Evolutionary conservation across 2,797 vertebrate species (phyloP).

Genomic region (Anableps anableps): DNA sequence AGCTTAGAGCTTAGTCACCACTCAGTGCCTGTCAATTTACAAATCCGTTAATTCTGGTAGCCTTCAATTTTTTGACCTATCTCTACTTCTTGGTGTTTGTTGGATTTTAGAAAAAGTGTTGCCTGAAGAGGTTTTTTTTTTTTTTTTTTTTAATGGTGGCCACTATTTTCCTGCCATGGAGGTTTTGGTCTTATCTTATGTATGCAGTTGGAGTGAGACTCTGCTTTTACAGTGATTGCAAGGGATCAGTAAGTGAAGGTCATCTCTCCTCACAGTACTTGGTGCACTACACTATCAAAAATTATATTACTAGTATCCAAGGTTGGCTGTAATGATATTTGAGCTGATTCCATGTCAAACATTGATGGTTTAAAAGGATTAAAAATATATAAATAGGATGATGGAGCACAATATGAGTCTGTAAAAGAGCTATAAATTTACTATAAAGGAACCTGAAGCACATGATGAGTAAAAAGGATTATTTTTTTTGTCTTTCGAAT

Average conservation of each 20-base stretch:
- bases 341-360: constrained; percentile 48
- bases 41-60: neutral
- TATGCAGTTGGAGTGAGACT: constrained; percentile 22
- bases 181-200: constrained; percentile 40
- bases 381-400: constrained; percentile 14
- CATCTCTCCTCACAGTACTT: constrained; percentile 27
- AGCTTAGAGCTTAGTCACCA: no score
- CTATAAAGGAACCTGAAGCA: neutral
- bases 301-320: constrained; percentile 52
- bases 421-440: neutral
- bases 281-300: constrained; percentile 21
- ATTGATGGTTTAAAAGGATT: constrained; percentile 48
- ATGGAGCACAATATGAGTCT: constrained; percentile 3
- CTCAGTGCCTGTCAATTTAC: neutral
- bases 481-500: neutral
- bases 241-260: constrained; percentile 59
- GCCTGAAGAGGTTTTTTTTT: neutral
- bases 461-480: neutral
- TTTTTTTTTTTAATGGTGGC: neutral
- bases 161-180: neutral
- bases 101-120: neutral
- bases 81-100: neutral
- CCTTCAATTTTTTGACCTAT: neutral
- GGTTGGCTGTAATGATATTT: constrained; percentile 34
- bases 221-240: constrained; percentile 65